Base-by-base conservation (phyloP, 2,113 vertebrate species). In the Lagopus leucura region DNA sequence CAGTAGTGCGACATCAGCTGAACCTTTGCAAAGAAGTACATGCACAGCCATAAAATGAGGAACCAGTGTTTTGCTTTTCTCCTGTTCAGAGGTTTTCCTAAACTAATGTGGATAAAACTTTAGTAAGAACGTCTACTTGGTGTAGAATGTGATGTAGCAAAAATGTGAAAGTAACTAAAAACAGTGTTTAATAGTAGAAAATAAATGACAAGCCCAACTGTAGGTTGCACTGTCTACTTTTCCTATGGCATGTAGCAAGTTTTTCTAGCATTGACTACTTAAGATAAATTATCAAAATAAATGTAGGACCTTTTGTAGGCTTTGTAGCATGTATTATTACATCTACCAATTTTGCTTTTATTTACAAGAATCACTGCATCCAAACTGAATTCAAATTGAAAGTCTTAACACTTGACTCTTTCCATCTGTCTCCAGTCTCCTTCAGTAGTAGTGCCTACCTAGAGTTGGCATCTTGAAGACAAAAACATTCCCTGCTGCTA, bases 211-310 rank as follows among this genome's bases (percentile, higher is more conserved):
- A 73, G 42, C 32, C 30, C 69, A 83, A 25, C 45, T 70, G 15
- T 12, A 73, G 52, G 50, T 93, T 54, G 20, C 61, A 71, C 67
- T 74, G 38, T 47, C 50, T 66, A 22, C 3, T 90, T 77, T 57
- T 60, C n/a, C n/a, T 50, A 0, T 67, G 78, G 30, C 60, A 76
- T 0, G 0, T 60, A 60, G 18, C 34, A 13, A 77, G 28, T 52
- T 79, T 90, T 86, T 86, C 27, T 34, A 42, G 36, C 1, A 0
- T 27, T 55, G 36, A 36, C 34, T 73, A 64, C 40, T 88, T 85
- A 74, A 88, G 78, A 55, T 55, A 61, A 67, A 32, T 55, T 34
- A 52, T 34, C 60, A 34, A 28, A 63, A n/a, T 55, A 60, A 30
- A 60, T 38, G 15, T 34, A 66, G n/a, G 28, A 88, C 34, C 19